Evolutionary conservation across 2,888 invertebrate species (phyloP).

Genomic region (Troilus luridus): DNA sequence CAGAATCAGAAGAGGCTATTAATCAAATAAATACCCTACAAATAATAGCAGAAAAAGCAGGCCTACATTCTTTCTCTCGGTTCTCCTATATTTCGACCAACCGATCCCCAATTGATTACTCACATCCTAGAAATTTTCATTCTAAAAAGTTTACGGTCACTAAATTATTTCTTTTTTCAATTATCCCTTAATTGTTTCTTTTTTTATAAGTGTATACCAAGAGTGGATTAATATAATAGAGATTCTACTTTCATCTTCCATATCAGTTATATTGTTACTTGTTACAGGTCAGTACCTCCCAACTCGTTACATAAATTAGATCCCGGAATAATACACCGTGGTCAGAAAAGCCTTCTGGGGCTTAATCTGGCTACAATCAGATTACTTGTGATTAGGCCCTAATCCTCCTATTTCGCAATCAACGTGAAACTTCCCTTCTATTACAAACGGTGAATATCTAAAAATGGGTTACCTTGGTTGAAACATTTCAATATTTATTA

Average conservation of each 20-base stretch:
- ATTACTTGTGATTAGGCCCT: background rate
- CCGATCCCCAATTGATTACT: no score
- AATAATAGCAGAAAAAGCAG: no score
- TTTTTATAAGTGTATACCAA: background rate
- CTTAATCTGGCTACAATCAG: background rate
- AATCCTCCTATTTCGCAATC: background rate
- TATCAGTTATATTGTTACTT: background rate
- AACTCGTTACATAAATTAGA: background rate
- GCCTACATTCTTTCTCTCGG: no score
- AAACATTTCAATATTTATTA: no score
- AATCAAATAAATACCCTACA: no score
- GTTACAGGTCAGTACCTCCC: background rate
- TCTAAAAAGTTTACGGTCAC: no score
- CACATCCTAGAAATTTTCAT: no score
- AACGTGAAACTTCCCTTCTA: background rate
- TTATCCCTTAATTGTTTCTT: no score
- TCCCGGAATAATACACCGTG: background rate
- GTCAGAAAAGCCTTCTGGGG: background rate
- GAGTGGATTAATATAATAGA: background rate
- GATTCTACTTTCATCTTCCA: background rate
- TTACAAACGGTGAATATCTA: background rate
- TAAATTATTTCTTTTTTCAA: no score
- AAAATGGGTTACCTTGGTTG: no score
- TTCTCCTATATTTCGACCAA: no score
- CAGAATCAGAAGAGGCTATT: no score